Conservation (phyloP, 1,140 invertebrate genomes). For the Conus betulinus region DNA sequence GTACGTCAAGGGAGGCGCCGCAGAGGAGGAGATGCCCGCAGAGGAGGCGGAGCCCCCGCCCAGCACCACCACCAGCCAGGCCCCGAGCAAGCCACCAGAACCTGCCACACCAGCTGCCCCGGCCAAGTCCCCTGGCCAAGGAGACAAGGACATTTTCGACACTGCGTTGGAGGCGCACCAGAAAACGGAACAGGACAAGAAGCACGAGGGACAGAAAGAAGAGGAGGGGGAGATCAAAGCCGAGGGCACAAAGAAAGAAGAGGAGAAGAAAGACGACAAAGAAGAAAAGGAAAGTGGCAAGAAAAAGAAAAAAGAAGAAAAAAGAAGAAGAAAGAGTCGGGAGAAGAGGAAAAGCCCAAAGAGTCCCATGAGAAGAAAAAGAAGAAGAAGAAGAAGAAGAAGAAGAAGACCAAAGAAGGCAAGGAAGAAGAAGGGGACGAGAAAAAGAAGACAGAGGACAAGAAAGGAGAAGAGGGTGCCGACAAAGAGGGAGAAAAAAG, state of each 20-base stretch:
- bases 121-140: not conserved
- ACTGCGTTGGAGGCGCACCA: not conserved
- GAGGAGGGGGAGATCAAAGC: not conserved
- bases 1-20: too few species aligned
- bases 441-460: too few species aligned
- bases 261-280: not conserved
- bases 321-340: not conserved
- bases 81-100: not conserved
- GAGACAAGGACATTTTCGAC: not conserved
- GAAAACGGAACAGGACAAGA: not conserved
- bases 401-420: too few species aligned
- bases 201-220: not conserved
- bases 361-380: too few species aligned
- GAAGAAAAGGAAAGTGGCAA: not conserved
- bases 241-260: not conserved
- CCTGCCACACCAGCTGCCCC: not conserved
- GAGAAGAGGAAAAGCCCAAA: not conserved
- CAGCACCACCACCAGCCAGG: not conserved
- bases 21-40: too few species aligned
- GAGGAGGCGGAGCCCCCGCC: not conserved
- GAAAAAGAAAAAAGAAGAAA: not conserved
- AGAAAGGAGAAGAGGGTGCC: too few species aligned
- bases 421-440: too few species aligned
- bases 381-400: too few species aligned
- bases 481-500: not conserved